Base-by-base conservation (phyloP, 2,888 invertebrate genomes). In the Acanthosepion pharaonis region DNA sequence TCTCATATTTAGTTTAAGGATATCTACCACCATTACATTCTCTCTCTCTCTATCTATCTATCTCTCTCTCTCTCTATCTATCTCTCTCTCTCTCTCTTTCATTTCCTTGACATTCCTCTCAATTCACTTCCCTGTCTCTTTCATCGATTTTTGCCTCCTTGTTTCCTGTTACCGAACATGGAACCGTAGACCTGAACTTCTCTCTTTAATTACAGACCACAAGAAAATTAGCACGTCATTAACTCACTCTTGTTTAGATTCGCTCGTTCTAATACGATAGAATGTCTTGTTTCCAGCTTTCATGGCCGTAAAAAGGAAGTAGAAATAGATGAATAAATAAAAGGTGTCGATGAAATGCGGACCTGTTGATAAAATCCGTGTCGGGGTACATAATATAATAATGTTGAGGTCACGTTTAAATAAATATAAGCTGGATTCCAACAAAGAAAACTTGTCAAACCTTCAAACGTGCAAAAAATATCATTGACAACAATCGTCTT, bases 191-290 rank as follows among this genome's bases (percentile, higher is more conserved):
- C 78, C n/a, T 78, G n/a, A n/a, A 18, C 15, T 1, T 5, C 11
- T 5, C 11, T 15, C 78, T n/a, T 33, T 78, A 78, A 78, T 78
- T 78, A 78, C 78, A 78, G n/a, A 18, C 33, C 78, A 78, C 78
- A 78, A 78, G 78, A 78, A 78, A 78, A 78, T 78, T 78, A 78
- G 78, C 78, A 78, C 78, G n/a, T 33, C n/a, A 78, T 78, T 78
- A 78, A 78, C 15, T 33, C n/a, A 20, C 33, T 3, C 11, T 33
- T n/a, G 78, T 33, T 78, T n/a, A 4, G n/a, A 78, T 78, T 78
- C 2, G 78, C 33, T 11, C 11, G 18, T 78, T 28, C 5, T 78
- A 15, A 33, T 15, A n/a, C 3, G 59, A 59, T 23, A 23, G 59
- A 23, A 6, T 59, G 20, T 59, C 59, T 20, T 20, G 59, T 23